Evolutionary conservation across 2,797 vertebrate species (phyloP), one percentile per base, ranked within the genome.

Genomic region (Pseudopleuronectes americanus): DNA sequence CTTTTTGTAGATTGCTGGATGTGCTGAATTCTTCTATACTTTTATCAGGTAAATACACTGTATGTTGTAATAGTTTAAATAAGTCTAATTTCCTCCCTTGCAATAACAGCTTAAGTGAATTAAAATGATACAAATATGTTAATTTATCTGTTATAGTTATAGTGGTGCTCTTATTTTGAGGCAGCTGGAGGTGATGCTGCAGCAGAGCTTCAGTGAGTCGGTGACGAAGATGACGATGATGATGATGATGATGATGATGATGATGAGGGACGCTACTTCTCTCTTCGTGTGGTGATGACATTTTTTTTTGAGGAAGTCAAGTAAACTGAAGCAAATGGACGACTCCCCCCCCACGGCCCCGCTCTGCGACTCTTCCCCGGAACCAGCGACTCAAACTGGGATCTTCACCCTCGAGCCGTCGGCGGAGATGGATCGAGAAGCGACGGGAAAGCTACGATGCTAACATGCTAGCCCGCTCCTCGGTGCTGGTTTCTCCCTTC

Each of bases 381-480:
- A 1, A 33, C 6, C 6, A 3, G 22, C 16, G 57, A 23, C 0
- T 7, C 19, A 31, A 68, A 57, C 54, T 3, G 58, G 84, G 61
- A 77, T 58, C 0, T 33, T 0, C 48, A 6, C 7, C 38, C 62
- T 71, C 38, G 7, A 31, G 38, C 65, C 74, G 4, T 45, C 43
- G 43, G 43, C 43, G 43, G 64, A 69, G 64, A 59, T 22, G 77
- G 62, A 71, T 14, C 52, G 70, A 64, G 68, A 54, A 70, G 63
- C 56, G 28, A 75, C 52, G 17, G 19, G 17, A 56, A 74, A 81
- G 61, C 79, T 57, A 36, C 68, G 73, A 57, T 59, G 88, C 70
- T 93, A 91, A 71, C 87, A 14, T 8, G 85, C 54, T 92, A 91
- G 84, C 87, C 69, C 23, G 24, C 14, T 51, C 26, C 61, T 64